Percentiles rank a stretch among this genome's conserved stretches.
These are phyloP conservation scores for Podotricha telesiphe DNA, from an alignment of 2,888 invertebrate species.

Conservation along the genomic window DNA sequence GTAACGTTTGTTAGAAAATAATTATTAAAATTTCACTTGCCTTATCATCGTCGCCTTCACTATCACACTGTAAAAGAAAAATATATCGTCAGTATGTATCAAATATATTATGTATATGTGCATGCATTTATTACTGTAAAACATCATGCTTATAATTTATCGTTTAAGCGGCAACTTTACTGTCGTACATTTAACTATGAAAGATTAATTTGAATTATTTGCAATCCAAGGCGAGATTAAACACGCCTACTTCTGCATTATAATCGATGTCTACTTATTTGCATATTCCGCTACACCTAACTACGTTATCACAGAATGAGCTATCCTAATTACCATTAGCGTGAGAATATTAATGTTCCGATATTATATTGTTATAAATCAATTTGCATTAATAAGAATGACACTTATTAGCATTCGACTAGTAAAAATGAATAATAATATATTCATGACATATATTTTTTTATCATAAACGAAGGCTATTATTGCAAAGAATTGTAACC, in stretches of 20 bases:
- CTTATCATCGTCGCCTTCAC: constrained; percentile 96
- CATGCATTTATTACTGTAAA: constrained; percentile 41
- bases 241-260: constrained; percentile 42
- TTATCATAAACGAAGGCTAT: constrained; percentile 1
- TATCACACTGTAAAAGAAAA: constrained; percentile 92
- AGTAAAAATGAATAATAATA: constrained; percentile 18
- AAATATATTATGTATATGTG: constrained; percentile 17
- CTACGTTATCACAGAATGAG: constrained; percentile 41
- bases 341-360: constrained; percentile 42
- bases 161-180: constrained; percentile 40
- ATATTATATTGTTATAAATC: constrained; percentile 37
- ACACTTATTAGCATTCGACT: constrained; percentile 52
- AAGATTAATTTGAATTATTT: constrained; percentile 42
- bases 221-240: constrained; percentile 41
- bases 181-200: constrained; percentile 38
- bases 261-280: constrained; percentile 43
- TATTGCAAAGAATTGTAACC: neutral
- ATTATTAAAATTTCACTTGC: constrained; percentile 82
- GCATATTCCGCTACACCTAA: constrained; percentile 41
- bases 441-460: constrained; percentile 11
- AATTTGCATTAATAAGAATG: constrained; percentile 31
- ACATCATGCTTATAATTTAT: constrained; percentile 41
- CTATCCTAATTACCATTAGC: constrained; percentile 40
- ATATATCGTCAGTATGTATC: constrained; percentile 37
- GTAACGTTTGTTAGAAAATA: constrained; percentile 36